Percentiles rank a stretch among this genome's conserved stretches.
Conservation (phyloP, 2,113 vertebrate species). For the Clarias macrocephalus region DNA sequence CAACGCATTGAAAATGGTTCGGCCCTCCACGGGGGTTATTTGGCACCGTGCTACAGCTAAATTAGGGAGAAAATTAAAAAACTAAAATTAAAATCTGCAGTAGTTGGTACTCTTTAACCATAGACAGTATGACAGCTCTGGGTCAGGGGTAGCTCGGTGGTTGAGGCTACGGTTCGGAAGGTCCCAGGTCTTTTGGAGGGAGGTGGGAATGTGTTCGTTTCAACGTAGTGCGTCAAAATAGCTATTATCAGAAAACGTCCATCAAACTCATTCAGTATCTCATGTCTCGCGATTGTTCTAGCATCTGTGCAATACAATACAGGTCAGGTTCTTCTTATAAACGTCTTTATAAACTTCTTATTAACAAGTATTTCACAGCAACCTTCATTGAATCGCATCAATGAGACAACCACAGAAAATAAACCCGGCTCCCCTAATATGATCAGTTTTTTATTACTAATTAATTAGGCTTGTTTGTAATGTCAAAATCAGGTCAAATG, state of each 20-base stretch:
- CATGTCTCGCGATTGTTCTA: no score
- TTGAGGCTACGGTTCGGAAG: no score
- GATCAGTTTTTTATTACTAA: neutral
- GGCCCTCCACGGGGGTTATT: no score
- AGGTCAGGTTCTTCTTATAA: neutral
- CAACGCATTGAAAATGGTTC: no score
- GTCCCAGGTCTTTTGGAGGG: neutral
- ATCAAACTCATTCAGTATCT: neutral
- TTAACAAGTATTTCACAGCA: neutral
- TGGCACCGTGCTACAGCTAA: no score
- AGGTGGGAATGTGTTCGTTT: neutral
- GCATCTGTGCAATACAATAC: neutral
- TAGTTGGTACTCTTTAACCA: no score
- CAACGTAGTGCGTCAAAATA: neutral
- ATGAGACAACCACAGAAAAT: neutral
- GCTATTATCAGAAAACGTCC: neutral
- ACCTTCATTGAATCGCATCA: neutral
- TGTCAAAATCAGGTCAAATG: constrained; percentile 14
- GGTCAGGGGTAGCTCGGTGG: no score
- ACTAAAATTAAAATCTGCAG: no score
- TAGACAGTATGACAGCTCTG: no score
- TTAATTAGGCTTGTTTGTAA: neutral
- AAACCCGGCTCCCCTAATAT: neutral
- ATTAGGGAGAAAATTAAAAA: no score
- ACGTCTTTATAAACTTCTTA: neutral